Evolutionary conservation across 2,797 vertebrate species (phyloP).

Genomic region (Coluber constrictor): DNA sequence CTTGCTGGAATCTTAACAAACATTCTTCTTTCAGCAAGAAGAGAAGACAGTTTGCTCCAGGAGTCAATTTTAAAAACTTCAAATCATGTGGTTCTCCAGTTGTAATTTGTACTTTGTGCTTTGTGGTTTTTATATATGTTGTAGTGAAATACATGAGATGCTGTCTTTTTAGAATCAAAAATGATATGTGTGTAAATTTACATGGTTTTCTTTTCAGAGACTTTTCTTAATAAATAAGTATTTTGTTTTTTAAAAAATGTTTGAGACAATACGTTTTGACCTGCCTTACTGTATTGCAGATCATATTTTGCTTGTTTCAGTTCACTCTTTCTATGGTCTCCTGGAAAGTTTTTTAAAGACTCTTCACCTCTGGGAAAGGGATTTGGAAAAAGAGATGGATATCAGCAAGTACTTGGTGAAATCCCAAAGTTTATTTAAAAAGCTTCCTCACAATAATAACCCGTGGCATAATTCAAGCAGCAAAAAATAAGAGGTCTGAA

Average conservation of each 20-base stretch:
- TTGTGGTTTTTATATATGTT: background rate
- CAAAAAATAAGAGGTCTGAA: constrained; percentile 36
- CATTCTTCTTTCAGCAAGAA: background rate
- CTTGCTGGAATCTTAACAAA: constrained; percentile 41
- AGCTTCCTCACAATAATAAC: constrained; percentile 40
- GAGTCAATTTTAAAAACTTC: background rate
- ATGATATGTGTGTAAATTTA: background rate
- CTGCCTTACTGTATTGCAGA: background rate
- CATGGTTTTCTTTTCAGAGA: background rate
- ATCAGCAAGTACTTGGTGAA: constrained; percentile 30
- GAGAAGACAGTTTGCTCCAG: background rate
- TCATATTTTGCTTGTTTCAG: background rate
- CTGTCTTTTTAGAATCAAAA: background rate
- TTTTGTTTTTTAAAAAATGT: background rate
- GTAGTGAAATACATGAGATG: background rate
- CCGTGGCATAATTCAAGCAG: constrained; percentile 50
- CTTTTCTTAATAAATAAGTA: background rate
- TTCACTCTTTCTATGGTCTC: background rate
- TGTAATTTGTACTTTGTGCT: background rate
- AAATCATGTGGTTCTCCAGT: background rate
- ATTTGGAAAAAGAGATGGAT: constrained; percentile 19
- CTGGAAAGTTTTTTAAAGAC: background rate
- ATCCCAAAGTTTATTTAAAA: constrained; percentile 12
- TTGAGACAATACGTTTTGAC: background rate
- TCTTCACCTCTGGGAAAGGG: background rate